phyloP scores from a whole-genome alignment of 2,888 invertebrate species.

The Loripinus fragilis region DNA sequence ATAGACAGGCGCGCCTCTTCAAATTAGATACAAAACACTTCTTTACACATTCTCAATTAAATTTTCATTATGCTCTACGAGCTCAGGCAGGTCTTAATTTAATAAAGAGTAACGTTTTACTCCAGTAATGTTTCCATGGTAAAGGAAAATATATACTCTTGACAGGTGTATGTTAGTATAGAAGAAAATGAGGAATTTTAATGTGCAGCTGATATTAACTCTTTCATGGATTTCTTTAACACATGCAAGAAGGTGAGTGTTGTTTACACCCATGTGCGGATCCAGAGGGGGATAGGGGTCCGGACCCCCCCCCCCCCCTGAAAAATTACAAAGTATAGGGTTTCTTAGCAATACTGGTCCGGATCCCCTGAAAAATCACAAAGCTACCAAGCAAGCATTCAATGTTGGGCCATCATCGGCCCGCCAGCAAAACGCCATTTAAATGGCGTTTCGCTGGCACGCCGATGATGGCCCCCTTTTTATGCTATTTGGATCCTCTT shows the following conservation, averaged over 20 bases:
- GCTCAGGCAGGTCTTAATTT: neutral
- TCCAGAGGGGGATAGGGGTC: no score
- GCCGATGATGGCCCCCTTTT: no score
- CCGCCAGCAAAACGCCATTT: no score
- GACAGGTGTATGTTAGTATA: neutral
- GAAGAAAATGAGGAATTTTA: neutral
- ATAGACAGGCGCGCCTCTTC: conserved; percentile 8
- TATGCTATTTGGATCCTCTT: no score
- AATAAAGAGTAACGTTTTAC: conserved; percentile 5
- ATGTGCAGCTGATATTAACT: neutral
- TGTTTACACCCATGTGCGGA: no score
- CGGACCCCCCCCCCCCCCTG: no score
- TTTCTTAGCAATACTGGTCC: no score
- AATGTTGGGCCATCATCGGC: no score
- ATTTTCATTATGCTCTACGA: neutral
- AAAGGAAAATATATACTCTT: neutral
- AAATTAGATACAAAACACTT: conserved; percentile 14
- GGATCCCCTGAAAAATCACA: no score
- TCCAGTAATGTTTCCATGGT: neutral
- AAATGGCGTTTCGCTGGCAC: no score
- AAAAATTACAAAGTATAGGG: no score
- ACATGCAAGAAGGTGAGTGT: neutral
- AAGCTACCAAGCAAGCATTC: no score
- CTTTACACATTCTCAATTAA: conserved; percentile 19
- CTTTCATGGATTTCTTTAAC: neutral